These are phyloP conservation scores for Ochlodes sylvanus DNA, from an alignment of 2,888 invertebrate species.

Conservation along the genomic window DNA sequence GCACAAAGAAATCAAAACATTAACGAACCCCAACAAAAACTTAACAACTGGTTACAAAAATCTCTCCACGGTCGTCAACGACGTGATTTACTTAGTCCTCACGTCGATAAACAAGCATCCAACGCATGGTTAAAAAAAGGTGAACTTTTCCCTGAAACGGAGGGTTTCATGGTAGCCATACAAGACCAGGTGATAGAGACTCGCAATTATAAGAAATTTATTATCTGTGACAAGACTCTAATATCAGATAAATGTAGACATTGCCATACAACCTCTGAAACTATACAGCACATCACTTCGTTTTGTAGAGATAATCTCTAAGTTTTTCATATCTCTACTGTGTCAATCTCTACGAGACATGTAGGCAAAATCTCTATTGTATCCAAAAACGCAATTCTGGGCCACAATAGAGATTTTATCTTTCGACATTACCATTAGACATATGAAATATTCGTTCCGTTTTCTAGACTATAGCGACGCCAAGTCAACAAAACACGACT, in stretches of 20 bases:
- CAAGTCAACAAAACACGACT: too few species aligned
- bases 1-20: not conserved
- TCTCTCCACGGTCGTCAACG: slow-evolving; percentile 26
- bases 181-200: slow-evolving; percentile 37
- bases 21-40: slow-evolving; percentile 2
- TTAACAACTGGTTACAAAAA: slow-evolving; percentile 20
- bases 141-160: slow-evolving; percentile 39
- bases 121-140: slow-evolving; percentile 38
- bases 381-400: too few species aligned
- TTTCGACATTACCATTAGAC: too few species aligned
- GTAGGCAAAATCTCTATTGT: too few species aligned
- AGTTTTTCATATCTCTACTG: too few species aligned
- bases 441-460: too few species aligned
- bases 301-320: too few species aligned
- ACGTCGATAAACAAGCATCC: slow-evolving; percentile 39
- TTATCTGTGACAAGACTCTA: not conserved
- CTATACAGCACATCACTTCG: slow-evolving; percentile 42
- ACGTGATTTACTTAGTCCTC: slow-evolving; percentile 4
- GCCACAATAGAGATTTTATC: too few species aligned
- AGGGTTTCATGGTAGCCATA: slow-evolving; percentile 38
- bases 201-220: slow-evolving; percentile 38
- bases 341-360: too few species aligned
- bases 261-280: slow-evolving; percentile 34
- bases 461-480: too few species aligned
- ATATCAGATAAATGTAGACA: slow-evolving; percentile 24